phyloP scores from a whole-genome alignment of 2,888 invertebrate species.

The Prionchulus punctatus region DNA sequence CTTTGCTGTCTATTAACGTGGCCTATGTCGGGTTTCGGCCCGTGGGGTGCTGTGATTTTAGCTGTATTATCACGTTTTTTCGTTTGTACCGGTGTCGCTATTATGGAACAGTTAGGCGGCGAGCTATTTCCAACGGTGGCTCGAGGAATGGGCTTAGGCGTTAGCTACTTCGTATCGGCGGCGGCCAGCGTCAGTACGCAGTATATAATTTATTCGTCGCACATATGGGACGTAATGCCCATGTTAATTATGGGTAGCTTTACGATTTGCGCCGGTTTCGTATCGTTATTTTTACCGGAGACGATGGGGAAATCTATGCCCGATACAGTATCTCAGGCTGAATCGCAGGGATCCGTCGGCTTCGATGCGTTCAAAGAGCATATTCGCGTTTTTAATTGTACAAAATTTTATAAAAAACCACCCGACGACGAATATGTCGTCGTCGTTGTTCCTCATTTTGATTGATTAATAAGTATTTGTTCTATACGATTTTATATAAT shows the following conservation, averaged over 20 bases:
- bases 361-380: neutral
- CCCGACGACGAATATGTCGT: too few species aligned
- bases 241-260: slow-evolving; percentile 3
- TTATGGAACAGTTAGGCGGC: slow-evolving; percentile 1
- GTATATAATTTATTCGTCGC: slow-evolving; percentile 1
- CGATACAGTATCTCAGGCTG: slow-evolving; percentile 6
- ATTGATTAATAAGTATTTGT: too few species aligned
- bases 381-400: neutral
- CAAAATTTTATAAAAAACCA: neutral
- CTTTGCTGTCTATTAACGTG: neutral
- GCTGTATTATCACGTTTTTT: neutral
- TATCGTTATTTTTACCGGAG: slow-evolving; percentile 3
- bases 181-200: slow-evolving; percentile 5
- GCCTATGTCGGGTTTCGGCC: neutral
- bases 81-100: neutral
- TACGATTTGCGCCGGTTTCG: neutral
- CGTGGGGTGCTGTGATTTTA: neutral
- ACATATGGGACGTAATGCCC: neutral
- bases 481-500: too few species aligned
- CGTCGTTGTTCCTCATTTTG: too few species aligned
- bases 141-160: neutral
- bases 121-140: slow-evolving; percentile 6
- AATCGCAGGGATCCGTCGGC: slow-evolving; percentile 1
- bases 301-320: slow-evolving; percentile 1
- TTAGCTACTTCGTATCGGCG: neutral